These are phyloP conservation scores for Brachypteracias leptosomus DNA, from an alignment of 2,113 vertebrate genomes.

Conservation along the genomic window DNA sequence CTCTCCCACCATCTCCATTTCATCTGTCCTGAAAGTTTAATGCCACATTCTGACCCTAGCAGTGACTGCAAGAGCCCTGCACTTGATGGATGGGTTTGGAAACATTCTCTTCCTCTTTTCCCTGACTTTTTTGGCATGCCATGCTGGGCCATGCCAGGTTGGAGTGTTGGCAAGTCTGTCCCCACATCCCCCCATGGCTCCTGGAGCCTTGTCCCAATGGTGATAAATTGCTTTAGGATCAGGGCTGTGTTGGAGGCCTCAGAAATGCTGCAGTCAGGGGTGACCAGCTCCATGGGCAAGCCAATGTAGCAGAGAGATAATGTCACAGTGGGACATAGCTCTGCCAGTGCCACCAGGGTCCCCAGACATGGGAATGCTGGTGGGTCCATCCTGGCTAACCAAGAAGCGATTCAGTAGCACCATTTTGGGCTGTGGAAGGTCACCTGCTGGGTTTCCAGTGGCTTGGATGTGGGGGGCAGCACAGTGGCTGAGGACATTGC, in stretches of 20 bases:
- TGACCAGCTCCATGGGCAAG: slow-evolving; percentile 12
- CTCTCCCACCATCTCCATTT: too few relatives aligned
- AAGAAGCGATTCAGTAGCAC: not conserved
- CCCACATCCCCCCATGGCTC: not conserved
- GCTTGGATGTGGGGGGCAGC: not conserved
- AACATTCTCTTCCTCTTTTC: not conserved
- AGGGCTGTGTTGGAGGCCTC: not conserved
- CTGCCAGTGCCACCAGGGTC: not conserved
- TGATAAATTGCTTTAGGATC: not conserved
- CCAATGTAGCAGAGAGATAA: not conserved
- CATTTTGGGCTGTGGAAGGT: not conserved
- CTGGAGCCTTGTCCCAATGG: not conserved
- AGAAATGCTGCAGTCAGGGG: not conserved
- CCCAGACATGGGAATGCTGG: not conserved
- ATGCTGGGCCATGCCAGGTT: not conserved
- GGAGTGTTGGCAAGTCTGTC: not conserved
- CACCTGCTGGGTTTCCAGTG: too few relatives aligned
- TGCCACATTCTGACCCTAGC: not conserved
- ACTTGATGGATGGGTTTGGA: not conserved
- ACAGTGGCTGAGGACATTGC: not conserved
- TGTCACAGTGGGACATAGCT: not conserved
- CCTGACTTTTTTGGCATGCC: not conserved
- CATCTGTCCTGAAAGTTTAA: too few relatives aligned
- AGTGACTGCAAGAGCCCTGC: not conserved
- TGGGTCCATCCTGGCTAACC: not conserved